A percentile compares a stretch with the other conserved stretches of the same genome.
Conservation (phyloP, 2,113 vertebrate genomes). For the Malaclemys terrapin region DNA sequence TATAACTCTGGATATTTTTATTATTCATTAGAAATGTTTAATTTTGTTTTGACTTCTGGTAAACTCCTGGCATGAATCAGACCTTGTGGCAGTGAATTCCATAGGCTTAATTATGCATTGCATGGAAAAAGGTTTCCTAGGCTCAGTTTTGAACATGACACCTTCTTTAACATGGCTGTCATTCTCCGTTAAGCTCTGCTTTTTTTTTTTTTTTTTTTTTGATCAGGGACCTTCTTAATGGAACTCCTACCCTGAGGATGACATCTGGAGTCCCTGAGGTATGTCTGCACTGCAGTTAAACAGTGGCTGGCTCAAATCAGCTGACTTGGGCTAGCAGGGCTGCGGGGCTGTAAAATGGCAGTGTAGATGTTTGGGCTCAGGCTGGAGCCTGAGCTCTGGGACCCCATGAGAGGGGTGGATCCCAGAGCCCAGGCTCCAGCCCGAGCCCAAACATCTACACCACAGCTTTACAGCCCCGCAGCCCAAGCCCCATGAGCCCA, state of each 20-base stretch:
- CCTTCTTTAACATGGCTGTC: background rate
- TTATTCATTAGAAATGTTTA: background rate
- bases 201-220: background rate
- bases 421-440: background rate
- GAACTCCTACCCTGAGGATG: background rate
- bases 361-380: background rate
- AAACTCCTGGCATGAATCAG: background rate
- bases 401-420: background rate
- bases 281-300: background rate
- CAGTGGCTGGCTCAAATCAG: background rate
- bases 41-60: background rate
- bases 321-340: background rate
- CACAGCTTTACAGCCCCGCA: background rate
- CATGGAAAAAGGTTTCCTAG: background rate
- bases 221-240: background rate
- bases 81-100: background rate
- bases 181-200: background rate
- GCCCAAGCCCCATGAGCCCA: background rate
- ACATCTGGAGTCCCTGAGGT: background rate
- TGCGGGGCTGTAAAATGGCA: background rate
- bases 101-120: background rate
- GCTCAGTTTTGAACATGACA: background rate
- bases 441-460: background rate
- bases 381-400: background rate
- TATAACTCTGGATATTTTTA: background rate